A percentile compares a stretch with the other conserved stretches of the same genome.
Conservation (phyloP, 2,113 vertebrate species). For the Hemicordylus capensis region DNA sequence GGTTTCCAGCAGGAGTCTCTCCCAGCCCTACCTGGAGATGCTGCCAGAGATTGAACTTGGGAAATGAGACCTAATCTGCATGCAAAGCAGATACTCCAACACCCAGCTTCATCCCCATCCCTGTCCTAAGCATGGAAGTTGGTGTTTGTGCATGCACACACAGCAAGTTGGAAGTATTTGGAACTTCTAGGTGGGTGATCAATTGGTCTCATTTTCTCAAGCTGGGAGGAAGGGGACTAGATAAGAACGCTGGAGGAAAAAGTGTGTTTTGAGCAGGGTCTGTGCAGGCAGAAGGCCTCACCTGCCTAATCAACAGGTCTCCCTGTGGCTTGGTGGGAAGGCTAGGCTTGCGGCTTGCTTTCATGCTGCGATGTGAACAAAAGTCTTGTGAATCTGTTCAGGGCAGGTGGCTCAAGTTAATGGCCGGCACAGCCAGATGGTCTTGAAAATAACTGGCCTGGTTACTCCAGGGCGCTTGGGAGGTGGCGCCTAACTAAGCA, state of each 20-base stretch:
- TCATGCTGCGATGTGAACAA: background rate
- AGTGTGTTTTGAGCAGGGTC: background rate
- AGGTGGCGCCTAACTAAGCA: background rate
- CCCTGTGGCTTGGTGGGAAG: background rate
- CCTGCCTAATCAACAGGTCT: accelerated
- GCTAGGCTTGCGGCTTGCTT: background rate
- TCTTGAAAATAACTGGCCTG: background rate
- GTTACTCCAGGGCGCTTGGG: background rate
- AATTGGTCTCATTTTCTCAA: background rate
- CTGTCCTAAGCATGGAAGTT: background rate
- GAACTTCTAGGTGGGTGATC: background rate
- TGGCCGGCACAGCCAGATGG: background rate
- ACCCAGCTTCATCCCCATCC: no score
- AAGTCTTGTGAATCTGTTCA: background rate
- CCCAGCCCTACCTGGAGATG: no score
- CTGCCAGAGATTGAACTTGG: no score
- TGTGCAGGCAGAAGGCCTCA: background rate
- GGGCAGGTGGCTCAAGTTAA: background rate
- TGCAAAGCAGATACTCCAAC: no score
- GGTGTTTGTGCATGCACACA: background rate
- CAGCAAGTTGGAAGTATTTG: background rate
- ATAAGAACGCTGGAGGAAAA: background rate
- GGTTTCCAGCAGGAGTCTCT: no score
- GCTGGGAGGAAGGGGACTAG: background rate
- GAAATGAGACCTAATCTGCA: no score